Evolutionary conservation across 2,113 vertebrate species (phyloP), one percentile per base, ranked within the genome.

Genomic region (Ammodytes dubius): DNA sequence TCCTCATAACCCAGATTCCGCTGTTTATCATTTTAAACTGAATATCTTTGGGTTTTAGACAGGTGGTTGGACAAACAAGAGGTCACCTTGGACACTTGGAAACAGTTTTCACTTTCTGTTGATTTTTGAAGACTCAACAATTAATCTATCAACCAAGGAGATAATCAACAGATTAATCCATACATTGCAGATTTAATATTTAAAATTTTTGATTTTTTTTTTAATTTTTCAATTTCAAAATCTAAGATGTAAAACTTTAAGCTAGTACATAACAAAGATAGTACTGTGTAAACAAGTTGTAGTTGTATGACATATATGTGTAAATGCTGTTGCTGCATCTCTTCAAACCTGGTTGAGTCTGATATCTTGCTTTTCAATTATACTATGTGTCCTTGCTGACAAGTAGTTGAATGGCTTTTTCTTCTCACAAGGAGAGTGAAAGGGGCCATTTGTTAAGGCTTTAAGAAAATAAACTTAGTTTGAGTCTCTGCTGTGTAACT

Each of bases 401-500:
- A 45, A 64, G 56, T 46, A 60, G 11, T 46, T n/a, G 1, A 42
- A 50, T n/a, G 9, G 59, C 52, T 69, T 52, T 53, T 56, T 27
- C 43, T 57, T 74, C 78, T 79, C 27, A 69, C 37, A 35, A 2
- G 2, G 56, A 63, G 59, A 75, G 27, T 27, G 15, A 79, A 79
- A 76, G 14, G 35, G 63, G 46, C 42, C 53, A 69, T 4, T n/a
- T 66, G 72, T 77, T 87, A 79, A 70, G 27, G 27, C 27, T 27
- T 27, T 67, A 85, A 75, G 74, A 70, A 83, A 83, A 80, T 80
- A 39, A 88, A 89, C 80, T 79, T 72, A 49, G 74, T 77, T 60
- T 15, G 54, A 63, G 72, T 75, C 60, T 79, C 72, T 74, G 83
- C 81, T 40, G 57, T 82, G 49, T 87, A 82, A 81, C 85, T 91